These are phyloP conservation scores for Megalurothrips usitatus DNA, from an alignment of 2,888 invertebrate species.

Conservation along the genomic window DNA sequence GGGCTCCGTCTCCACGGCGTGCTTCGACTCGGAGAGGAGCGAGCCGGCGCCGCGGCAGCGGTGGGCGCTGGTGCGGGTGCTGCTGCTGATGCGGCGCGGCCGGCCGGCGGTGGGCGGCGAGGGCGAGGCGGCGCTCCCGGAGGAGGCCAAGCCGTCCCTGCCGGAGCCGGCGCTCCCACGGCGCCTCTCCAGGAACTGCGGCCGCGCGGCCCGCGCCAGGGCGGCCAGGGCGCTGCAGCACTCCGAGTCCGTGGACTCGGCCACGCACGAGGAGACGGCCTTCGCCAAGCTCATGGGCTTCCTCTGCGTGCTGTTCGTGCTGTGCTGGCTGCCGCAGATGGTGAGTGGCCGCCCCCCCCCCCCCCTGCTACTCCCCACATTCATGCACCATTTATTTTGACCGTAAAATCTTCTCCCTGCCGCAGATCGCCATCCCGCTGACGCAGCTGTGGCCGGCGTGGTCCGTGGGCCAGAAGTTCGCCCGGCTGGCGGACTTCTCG, in stretches of 20 bases:
- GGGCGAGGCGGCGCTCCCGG: no score
- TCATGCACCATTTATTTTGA: neutral
- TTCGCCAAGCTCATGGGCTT: conserved; percentile 81
- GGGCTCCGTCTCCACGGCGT: conserved; percentile 13
- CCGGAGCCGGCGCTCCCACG: neutral
- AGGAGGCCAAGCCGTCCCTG: neutral
- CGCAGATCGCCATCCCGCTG: conserved; percentile 62
- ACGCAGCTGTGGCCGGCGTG: conserved; percentile 50
- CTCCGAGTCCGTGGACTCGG: conserved; percentile 43
- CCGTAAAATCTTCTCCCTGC: conserved; percentile 38
- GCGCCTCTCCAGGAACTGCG: neutral
- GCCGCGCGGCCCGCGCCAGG: neutral
- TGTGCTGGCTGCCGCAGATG: conserved; percentile 87
- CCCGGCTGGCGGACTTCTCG: conserved; percentile 63
- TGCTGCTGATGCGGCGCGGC: conserved; percentile 40
- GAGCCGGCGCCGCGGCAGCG: neutral
- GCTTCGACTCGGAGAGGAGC: neutral
- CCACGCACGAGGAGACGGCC: conserved; percentile 75
- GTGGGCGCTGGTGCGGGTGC: neutral
- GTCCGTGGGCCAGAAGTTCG: conserved; percentile 49
- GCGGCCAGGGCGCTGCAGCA: neutral
- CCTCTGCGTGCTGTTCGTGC: conserved; percentile 73
- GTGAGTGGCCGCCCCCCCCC: conserved; percentile 50
- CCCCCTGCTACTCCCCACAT: conserved; percentile 8
- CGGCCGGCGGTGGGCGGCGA: conserved; percentile 41